Percentiles rank a stretch among this genome's conserved stretches.
Conservation (phyloP, 1,140 invertebrate genomes). For the Brachionus asplanchnoidis region DNA sequence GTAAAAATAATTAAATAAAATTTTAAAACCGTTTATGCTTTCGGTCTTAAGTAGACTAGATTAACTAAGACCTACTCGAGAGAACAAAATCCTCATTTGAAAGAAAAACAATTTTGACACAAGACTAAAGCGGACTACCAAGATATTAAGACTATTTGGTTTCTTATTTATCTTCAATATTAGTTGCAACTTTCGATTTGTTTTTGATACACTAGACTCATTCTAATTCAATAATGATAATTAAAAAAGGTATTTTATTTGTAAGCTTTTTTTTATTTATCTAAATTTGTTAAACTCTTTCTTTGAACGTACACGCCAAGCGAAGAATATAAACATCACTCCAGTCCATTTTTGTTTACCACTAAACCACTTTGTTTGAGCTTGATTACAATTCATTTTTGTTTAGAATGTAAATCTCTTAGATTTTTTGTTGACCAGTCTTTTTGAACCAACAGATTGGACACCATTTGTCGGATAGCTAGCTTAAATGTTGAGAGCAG, state of each 20-base stretch:
- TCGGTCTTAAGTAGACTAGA: constrained; percentile 11
- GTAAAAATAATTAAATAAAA: neutral
- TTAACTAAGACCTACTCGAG: neutral
- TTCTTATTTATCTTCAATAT: neutral
- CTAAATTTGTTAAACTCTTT: neutral
- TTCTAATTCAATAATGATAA: constrained; percentile 12
- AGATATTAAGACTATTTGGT: constrained; percentile 4
- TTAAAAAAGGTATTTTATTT: constrained; percentile 10
- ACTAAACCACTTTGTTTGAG: neutral
- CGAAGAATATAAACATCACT: neutral
- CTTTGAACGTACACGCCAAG: neutral
- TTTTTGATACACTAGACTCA: constrained; percentile 21
- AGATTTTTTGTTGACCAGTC: neutral
- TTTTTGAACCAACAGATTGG: neutral
- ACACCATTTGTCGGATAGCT: neutral
- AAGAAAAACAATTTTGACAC: neutral
- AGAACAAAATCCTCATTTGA: neutral
- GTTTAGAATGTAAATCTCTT: neutral
- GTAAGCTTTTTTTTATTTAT: neutral
- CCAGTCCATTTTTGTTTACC: neutral
- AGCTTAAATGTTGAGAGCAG: neutral
- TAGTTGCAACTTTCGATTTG: constrained; percentile 18
- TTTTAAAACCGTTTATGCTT: neutral
- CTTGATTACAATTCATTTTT: neutral
- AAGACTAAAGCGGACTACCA: neutral